Evolutionary conservation across 2,888 invertebrate genomes (phyloP).

Genomic region (Plagodis dolabraria): DNA sequence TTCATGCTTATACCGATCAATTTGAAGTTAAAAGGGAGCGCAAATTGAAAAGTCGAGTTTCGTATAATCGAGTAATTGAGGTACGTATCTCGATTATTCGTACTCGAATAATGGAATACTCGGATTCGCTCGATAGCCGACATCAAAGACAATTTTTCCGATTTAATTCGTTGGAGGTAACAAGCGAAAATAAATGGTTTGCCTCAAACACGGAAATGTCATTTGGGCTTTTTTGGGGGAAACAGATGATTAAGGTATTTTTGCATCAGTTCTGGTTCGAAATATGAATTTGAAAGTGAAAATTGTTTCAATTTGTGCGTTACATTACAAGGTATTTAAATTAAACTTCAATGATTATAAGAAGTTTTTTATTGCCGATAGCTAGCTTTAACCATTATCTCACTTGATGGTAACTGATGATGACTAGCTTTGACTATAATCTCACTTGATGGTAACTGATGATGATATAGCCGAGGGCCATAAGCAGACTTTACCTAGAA

Average conservation of each 20-base stretch:
- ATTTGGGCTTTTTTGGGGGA: constrained; percentile 21
- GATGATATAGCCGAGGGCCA: too few relatives aligned
- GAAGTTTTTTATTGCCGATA: too few relatives aligned
- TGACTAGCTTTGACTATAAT: too few relatives aligned
- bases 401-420: too few relatives aligned
- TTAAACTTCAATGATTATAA: too few relatives aligned
- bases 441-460: too few relatives aligned
- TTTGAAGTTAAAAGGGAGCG: constrained; percentile 61
- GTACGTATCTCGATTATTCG: neutral
- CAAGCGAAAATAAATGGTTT: constrained; percentile 6
- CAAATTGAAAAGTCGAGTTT: constrained; percentile 79
- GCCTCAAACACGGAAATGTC: constrained; percentile 28
- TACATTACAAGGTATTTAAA: too few relatives aligned
- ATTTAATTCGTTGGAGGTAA: constrained; percentile 62
- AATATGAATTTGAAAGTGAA: too few relatives aligned
- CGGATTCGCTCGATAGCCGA: constrained; percentile 62
- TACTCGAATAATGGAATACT: constrained; percentile 14
- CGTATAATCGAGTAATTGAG: constrained; percentile 65
- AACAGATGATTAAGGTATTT: neutral
- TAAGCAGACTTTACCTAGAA: too few relatives aligned
- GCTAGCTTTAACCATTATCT: too few relatives aligned
- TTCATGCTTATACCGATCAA: constrained; percentile 64
- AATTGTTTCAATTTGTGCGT: too few relatives aligned
- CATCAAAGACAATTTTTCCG: constrained; percentile 69
- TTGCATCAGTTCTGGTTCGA: too few relatives aligned